Conservation (phyloP, 2,888 invertebrate species). For the Bruchidius siliquastri region DNA sequence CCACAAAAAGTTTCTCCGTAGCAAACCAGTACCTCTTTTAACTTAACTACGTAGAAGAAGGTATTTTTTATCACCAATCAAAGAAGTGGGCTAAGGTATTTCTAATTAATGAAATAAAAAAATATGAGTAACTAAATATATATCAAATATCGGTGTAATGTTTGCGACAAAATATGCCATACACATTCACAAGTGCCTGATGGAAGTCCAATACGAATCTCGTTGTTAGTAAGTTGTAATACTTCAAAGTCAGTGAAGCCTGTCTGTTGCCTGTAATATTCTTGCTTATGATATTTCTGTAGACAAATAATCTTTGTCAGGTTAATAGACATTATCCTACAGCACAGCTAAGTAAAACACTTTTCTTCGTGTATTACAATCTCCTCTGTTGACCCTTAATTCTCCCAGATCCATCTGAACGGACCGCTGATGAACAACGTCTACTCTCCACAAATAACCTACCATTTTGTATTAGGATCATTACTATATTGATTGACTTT, state of each 20-base stretch:
- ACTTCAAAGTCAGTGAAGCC: too few relatives aligned
- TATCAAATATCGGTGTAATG: too few relatives aligned
- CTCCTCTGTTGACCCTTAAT: neutral
- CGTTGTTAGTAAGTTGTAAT: too few relatives aligned
- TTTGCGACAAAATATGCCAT: too few relatives aligned
- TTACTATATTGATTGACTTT: conserved; percentile 78
- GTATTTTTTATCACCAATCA: neutral
- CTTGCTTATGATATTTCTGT: too few relatives aligned
- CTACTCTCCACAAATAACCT: conserved; percentile 7
- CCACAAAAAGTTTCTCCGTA: neutral
- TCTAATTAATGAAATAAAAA: neutral
- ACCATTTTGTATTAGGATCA: conserved; percentile 41
- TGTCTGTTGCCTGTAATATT: too few relatives aligned
- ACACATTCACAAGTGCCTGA: too few relatives aligned
- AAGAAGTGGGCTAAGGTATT: neutral
- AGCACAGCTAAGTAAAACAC: neutral
- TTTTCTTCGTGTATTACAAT: neutral
- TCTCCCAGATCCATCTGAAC: neutral
- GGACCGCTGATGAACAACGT: neutral
- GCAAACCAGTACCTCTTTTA: neutral
- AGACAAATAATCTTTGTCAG: too few relatives aligned
- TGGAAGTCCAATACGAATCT: too few relatives aligned
- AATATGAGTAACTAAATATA: too few relatives aligned
- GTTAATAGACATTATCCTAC: too few relatives aligned
- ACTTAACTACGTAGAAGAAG: neutral